Evolutionary conservation across 2,113 vertebrate species (phyloP).

Genomic region (Climacteris rufus): DNA sequence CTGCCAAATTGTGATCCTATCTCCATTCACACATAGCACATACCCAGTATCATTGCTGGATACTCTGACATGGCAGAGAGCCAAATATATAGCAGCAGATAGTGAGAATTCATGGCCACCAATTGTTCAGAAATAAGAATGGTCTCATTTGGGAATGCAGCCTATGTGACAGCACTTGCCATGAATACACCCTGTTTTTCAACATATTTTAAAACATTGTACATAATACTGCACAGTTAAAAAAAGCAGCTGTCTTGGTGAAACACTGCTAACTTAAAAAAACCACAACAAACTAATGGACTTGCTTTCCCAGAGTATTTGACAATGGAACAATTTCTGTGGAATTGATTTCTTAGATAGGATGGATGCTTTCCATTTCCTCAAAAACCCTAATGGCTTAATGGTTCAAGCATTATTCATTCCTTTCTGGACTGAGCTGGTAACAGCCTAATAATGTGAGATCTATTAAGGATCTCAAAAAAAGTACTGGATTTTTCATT

Average conservation of each 20-base stretch:
- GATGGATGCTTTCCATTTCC: constrained; percentile 39
- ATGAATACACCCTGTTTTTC: neutral
- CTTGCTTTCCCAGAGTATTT: constrained; percentile 5
- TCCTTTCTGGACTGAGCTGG: neutral
- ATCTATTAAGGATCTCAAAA: neutral
- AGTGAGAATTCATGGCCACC: neutral
- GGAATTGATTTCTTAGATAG: constrained; percentile 26
- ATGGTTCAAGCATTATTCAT: neutral
- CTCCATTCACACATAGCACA: neutral
- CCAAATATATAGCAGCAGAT: neutral
- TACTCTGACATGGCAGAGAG: neutral
- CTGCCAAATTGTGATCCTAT: neutral
- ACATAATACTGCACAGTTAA: neutral
- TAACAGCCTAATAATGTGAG: neutral
- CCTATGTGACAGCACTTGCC: neutral
- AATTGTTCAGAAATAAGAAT: neutral
- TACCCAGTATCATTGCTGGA: neutral
- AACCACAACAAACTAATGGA: neutral
- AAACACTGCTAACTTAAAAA: neutral
- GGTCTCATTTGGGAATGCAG: neutral
- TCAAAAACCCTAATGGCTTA: neutral
- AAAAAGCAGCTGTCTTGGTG: neutral
- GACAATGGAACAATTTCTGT: neutral
- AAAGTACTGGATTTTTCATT: neutral
- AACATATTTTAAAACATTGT: neutral